These are phyloP conservation scores for Trididemnum nubilum DNA, from an alignment of 23 tunicate species.

Conservation along the genomic window DNA sequence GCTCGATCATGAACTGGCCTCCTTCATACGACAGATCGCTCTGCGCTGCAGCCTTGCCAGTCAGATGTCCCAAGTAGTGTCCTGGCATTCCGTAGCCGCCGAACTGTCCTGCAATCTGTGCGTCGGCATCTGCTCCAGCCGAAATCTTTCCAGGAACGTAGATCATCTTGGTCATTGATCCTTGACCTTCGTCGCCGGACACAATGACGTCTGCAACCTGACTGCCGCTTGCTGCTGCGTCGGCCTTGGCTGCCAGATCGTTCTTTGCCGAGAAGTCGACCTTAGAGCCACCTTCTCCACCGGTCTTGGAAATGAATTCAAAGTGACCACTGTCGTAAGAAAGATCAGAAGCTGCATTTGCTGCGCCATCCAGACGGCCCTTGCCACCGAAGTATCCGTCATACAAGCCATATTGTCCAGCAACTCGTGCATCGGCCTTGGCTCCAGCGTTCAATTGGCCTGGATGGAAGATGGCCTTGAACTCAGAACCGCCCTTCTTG, in stretches of 20 bases:
- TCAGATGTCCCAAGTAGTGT: neutral
- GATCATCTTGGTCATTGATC: neutral
- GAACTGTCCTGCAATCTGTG: constrained; percentile 4
- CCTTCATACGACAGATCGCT: constrained; percentile 7
- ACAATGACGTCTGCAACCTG: constrained; percentile 6
- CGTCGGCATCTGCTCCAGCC: constrained; percentile 11
- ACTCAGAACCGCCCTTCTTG: constrained; percentile 13
- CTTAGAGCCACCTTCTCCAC: neutral
- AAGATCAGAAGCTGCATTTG: neutral
- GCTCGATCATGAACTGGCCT: neutral
- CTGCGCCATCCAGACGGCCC: neutral
- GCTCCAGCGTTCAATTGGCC: constrained; percentile 6
- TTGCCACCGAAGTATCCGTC: constrained; percentile 21
- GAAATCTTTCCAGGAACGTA: constrained; percentile 8
- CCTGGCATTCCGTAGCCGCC: constrained; percentile 10
- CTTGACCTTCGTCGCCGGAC: neutral
- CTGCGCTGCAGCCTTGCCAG: constrained; percentile 10
- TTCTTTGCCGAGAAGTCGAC: constrained; percentile 9
- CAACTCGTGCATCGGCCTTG: neutral
- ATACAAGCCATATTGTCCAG: neutral
- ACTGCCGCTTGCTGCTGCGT: constrained; percentile 21
- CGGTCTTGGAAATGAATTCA: constrained; percentile 22
- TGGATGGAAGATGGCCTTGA: constrained; percentile 7
- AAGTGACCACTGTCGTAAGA: neutral
- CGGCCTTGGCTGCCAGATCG: constrained; percentile 13